phyloP scores from a whole-genome alignment of 2,888 invertebrate species.

The Nemoura dubitans region DNA sequence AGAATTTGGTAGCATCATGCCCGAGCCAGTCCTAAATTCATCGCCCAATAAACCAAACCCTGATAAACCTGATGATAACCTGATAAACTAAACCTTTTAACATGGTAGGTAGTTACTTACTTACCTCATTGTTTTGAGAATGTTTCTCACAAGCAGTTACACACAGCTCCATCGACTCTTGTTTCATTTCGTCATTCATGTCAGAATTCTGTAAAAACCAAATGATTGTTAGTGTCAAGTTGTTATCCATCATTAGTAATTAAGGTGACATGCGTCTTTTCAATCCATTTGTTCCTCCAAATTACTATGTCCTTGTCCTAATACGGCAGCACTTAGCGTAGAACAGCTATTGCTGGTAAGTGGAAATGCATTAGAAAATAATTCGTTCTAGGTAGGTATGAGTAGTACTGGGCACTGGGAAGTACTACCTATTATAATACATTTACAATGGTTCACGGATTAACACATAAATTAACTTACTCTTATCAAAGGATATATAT shows the following conservation, averaged over 20 bases:
- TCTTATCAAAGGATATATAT: slow-evolving; percentile 84
- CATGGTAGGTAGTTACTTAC: slow-evolving; percentile 31
- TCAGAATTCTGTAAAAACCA: slow-evolving; percentile 78
- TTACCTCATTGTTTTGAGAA: slow-evolving; percentile 83
- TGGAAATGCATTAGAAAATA: too few species aligned
- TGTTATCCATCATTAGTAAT: neutral
- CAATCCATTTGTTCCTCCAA: neutral
- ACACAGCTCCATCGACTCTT: slow-evolving; percentile 88
- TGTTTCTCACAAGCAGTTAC: slow-evolving; percentile 95
- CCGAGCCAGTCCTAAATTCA: too few species aligned
- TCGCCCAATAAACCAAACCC: too few species aligned
- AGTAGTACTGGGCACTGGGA: too few species aligned
- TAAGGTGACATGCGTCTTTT: neutral
- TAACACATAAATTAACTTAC: slow-evolving; percentile 63
- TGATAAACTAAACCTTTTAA: too few species aligned
- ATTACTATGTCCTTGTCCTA: neutral
- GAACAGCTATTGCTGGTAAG: too few species aligned
- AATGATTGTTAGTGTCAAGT: slow-evolving; percentile 33
- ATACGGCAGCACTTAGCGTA: neutral
- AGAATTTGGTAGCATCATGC: too few species aligned
- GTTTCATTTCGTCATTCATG: slow-evolving; percentile 92
- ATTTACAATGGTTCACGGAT: neutral
- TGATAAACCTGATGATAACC: too few species aligned
- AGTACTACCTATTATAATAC: too few species aligned
- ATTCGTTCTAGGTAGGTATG: too few species aligned